Evolutionary conservation across 1,140 invertebrate species (phyloP), one percentile per base, ranked within the genome.

Genomic region (Galleria mellonella): DNA sequence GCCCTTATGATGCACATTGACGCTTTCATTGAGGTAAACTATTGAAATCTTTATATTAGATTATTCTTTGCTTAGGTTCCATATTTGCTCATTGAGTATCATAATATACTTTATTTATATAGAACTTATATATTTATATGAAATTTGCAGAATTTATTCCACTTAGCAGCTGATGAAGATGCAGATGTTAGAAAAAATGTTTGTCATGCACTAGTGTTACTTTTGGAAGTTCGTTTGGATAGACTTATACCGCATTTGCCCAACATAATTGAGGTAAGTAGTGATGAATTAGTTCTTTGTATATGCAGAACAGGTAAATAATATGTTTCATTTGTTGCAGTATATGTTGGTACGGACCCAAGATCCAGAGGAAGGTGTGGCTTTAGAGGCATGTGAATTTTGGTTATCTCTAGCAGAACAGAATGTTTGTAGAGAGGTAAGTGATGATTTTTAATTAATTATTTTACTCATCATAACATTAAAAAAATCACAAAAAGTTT

Each of bases 351-450:
- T 97, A 66, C 89, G 97, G 43, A 99, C 98, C 17, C 96, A 97
- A 89, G 98, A 99, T 86, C 75, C 89, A 7, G 96, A 99, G 75
- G 96, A 99, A 69, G 92, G 92, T 45, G 97, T 99, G 8, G 97
- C 98, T 2, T 84, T 99, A 43, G 98, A 99, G 86, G 98, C 98
- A 0, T 99, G 98, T 73, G 98, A 99, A 83, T 99, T 99, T 87
- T 99, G 98, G 98, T 78, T 99, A 23, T 97, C 97, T 0, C 87
- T 99, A 23, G 97, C 98, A 2, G 98, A 99, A 70, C 97, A 98
- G 78, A 93, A 92, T 47, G 94, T 99, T 38, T 99, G 98, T 79
- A 94, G 94, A 79, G 95, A 98, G 72, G 82, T 85, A 50, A 65
- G 62, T 52, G 27, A 9, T 43, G 27, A 11, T 27, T 35, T 15